A percentile compares a stretch with the other conserved stretches of the same genome.
Evolutionary conservation across 2,113 vertebrate genomes (phyloP).

Genomic region (Chunga burmeisteri): DNA sequence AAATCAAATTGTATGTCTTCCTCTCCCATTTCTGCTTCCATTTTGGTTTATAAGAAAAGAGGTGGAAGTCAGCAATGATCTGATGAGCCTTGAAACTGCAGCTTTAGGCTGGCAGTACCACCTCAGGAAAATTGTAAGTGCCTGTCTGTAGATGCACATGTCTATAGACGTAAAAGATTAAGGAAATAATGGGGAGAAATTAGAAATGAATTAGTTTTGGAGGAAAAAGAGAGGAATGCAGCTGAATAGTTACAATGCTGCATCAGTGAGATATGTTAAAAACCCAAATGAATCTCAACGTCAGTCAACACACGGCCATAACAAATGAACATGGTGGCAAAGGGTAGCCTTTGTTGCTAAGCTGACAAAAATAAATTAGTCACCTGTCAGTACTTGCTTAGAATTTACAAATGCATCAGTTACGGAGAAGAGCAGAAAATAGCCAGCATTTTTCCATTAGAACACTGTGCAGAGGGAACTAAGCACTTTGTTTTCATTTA

Average conservation of each 20-base stretch:
- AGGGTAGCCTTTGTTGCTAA: slow-evolving; percentile 41
- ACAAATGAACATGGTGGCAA: slow-evolving; percentile 34
- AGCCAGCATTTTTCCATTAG: slow-evolving; percentile 21
- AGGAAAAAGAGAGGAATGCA: neutral
- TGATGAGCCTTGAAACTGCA: neutral
- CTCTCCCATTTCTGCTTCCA: neutral
- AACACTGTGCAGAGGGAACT: neutral
- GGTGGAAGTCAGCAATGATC: neutral
- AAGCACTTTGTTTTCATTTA: neutral
- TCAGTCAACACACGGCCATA: slow-evolving; percentile 1
- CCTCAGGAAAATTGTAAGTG: neutral
- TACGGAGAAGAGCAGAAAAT: slow-evolving; percentile 2
- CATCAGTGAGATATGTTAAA: slow-evolving; percentile 2
- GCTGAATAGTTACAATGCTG: neutral
- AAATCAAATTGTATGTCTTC: neutral
- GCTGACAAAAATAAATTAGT: slow-evolving; percentile 56
- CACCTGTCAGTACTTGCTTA: slow-evolving; percentile 42
- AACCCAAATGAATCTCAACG: slow-evolving; percentile 6
- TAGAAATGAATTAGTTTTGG: neutral
- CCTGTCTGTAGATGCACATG: neutral
- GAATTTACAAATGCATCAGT: slow-evolving; percentile 42
- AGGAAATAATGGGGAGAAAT: neutral
- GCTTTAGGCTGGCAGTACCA: neutral
- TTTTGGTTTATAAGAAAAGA: neutral
- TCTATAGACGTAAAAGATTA: neutral